Base-by-base conservation (phyloP, 2,797 vertebrate species). In the Astyanax mexicanus region DNA sequence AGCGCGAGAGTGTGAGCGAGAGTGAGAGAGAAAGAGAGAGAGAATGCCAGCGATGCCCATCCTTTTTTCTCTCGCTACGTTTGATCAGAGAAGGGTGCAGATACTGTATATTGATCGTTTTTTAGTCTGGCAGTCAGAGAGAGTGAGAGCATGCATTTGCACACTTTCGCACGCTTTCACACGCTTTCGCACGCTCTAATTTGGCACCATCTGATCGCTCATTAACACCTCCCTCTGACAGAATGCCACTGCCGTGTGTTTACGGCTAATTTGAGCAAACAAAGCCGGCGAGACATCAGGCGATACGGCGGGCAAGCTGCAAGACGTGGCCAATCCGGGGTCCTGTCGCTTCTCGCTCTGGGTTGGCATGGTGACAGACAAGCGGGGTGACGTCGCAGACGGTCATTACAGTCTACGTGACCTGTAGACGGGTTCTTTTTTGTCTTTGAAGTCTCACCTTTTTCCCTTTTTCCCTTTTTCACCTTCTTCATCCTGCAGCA, bases 331-430 rank as follows among this genome's bases (percentile, higher is more conserved):
- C 49, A 65, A 62, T 68, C 76, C 72, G 68, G 62, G n/a, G 19
- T 68, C 55, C 44, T 32, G 49, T 76, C 64, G 35, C 69, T 19
- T 69, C 64, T 54, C 49, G 3, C 27, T 52, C 40, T 25, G 7
- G 37, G 81, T 83, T 83, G 75, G 65, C 79, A 83, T 76, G 69
- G 75, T 67, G 75, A 83, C 75, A 79, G 79, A 81, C 72, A 70
- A 69, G 42, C 75, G 40, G 44, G 44, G 69, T 55, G 60, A 77
- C 45, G 61, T 74, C 47, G 58, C 47, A 70, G 58, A 71, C 13
- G 42, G 35, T 38, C n/a, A 47, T 23, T 3, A 23, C 44, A 54
- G 60, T 15, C 65, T 51, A 65, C 8, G 19, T 72, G 54, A 80
- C 55, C 61, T 54, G 42, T 9, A 66, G 12, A 74, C 66, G 62